These are phyloP conservation scores for Cynaeus angustus DNA, from an alignment of 2,888 invertebrate genomes.

Conservation along the genomic window DNA sequence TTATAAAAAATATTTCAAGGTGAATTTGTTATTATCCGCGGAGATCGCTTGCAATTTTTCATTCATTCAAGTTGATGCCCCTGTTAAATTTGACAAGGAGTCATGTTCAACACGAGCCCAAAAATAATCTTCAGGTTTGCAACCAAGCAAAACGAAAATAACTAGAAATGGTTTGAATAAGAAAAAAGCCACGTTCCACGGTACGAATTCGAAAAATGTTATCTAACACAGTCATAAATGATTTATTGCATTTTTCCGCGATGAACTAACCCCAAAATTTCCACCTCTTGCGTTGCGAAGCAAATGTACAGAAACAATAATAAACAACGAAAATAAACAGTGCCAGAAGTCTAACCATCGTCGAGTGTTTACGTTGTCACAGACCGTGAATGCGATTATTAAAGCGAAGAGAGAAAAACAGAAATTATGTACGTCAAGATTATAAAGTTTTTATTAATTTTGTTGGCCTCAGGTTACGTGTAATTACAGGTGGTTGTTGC, in stretches of 20 bases:
- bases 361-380: slow-evolving; percentile 9
- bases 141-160: no score
- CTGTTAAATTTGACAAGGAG: no score
- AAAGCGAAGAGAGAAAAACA: slow-evolving; percentile 6
- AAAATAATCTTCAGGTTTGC: no score
- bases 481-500: slow-evolving; percentile 6
- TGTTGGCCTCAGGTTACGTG: not conserved
- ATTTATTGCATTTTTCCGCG: slow-evolving; percentile 1
- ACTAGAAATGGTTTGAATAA: no score
- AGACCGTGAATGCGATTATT: slow-evolving; percentile 4
- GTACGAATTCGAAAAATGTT: not conserved
- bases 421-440: slow-evolving; percentile 1
- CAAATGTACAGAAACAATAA: slow-evolving; percentile 20
- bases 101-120: no score
- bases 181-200: not conserved
- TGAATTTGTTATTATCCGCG: no score
- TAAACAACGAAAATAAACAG: slow-evolving; percentile 2
- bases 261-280: not conserved
- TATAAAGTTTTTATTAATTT: slow-evolving; percentile 4
- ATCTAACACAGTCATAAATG: not conserved
- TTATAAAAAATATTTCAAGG: no score
- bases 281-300: not conserved
- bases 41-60: no score
- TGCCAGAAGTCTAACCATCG: not conserved
- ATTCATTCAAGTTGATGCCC: no score